These are phyloP conservation scores for Protobothrops mucrosquamatus DNA, from an alignment of 2,113 vertebrate species.

Conservation along the genomic window DNA sequence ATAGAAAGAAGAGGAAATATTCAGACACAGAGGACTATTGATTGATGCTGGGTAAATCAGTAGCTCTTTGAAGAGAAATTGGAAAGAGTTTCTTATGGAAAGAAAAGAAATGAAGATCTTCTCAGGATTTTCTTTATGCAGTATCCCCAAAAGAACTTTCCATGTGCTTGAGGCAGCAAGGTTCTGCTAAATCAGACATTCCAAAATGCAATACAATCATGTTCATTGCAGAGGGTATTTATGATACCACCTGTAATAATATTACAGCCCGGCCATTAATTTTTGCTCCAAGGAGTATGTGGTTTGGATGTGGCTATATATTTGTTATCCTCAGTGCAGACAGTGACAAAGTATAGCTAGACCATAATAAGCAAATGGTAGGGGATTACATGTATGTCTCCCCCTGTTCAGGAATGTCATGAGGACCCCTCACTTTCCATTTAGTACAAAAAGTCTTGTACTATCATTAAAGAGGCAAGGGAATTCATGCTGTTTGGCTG, in stretches of 20 bases:
- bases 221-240: background rate
- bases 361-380: background rate
- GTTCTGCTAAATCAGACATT: background rate
- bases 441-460: background rate
- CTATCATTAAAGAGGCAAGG: background rate
- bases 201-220: background rate
- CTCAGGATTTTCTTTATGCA: background rate
- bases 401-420: background rate
- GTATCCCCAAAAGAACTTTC: background rate
- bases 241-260: background rate
- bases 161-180: background rate
- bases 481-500: background rate
- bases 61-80: background rate
- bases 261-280: background rate
- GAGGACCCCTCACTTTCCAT: background rate
- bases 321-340: background rate
- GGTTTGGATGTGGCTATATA: background rate
- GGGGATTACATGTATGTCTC: background rate
- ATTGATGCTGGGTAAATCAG: background rate
- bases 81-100: background rate
- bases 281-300: background rate
- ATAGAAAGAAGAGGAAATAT: background rate
- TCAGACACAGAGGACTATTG: background rate
- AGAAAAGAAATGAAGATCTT: background rate
- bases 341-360: background rate